Percentiles rank a stretch among this genome's conserved stretches.
Evolutionary conservation across 2,113 vertebrate genomes (phyloP).

Genomic region (Myiopsitta monachus): DNA sequence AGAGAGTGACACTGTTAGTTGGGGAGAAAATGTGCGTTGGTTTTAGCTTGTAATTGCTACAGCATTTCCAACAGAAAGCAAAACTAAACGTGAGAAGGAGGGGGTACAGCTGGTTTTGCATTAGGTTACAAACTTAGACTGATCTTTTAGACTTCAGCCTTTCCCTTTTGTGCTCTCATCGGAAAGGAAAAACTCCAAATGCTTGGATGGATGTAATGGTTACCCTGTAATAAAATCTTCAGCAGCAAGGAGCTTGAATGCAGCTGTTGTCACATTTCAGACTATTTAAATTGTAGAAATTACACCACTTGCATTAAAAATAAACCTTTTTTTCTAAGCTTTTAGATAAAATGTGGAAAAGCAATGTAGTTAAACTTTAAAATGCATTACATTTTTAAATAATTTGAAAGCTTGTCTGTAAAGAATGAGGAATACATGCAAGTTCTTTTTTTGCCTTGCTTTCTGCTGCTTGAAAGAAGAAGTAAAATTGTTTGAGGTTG

Average conservation of each 20-base stretch:
- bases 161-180: not conserved
- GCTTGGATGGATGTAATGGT: not conserved
- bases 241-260: not conserved
- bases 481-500: conserved; percentile 68
- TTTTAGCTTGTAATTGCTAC: not conserved
- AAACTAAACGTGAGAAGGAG: not conserved
- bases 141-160: not conserved
- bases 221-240: not conserved
- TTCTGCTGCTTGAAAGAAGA: conserved; percentile 70
- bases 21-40: not conserved
- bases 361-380: not conserved
- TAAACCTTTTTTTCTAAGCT: not conserved
- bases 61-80: conserved; percentile 28
- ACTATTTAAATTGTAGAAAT: too few species aligned
- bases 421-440: not conserved
- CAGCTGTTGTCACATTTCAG: too few species aligned
- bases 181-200: not conserved
- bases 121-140: not conserved
- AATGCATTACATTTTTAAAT: not conserved
- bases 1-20: not conserved
- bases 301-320: not conserved
- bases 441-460: conserved; percentile 28
- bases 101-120: not conserved
- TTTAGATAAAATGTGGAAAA: not conserved
- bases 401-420: not conserved